These are phyloP conservation scores for Dipodomys ordii DNA, from an alignment of 2,113 vertebrate genomes.

Conservation along the genomic window DNA sequence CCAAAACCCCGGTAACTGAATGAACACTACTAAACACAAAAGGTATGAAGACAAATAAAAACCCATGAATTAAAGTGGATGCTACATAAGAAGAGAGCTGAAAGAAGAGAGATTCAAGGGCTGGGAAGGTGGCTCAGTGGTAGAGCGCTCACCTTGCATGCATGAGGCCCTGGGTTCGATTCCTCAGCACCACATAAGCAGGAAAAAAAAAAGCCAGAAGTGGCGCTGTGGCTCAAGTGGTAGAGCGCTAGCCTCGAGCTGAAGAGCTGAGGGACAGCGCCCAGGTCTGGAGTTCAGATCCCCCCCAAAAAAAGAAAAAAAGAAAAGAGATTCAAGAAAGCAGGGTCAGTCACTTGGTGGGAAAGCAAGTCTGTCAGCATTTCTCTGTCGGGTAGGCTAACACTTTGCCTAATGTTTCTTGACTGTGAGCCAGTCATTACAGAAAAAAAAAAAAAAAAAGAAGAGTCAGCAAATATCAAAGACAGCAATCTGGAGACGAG, in stretches of 20 bases:
- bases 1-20: background rate
- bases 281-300: too few species aligned
- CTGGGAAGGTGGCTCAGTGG: too few species aligned
- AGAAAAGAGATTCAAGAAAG: background rate
- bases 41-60: background rate
- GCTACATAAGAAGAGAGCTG: background rate
- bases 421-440: background rate
- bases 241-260: too few species aligned
- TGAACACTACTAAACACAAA: background rate
- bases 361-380: conserved; percentile 16
- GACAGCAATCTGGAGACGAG: background rate
- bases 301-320: too few species aligned
- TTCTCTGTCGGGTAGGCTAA: background rate
- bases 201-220: too few species aligned
- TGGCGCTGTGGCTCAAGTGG: too few species aligned
- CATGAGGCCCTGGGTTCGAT: too few species aligned
- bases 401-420: background rate
- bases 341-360: background rate
- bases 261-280: too few species aligned
- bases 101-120: background rate
- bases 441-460: background rate
- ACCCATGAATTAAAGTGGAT: background rate
- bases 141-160: too few species aligned
- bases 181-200: too few species aligned
- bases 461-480: background rate